Conservation (phyloP, 2,797 vertebrate species). For the Nannoperca obscura region DNA sequence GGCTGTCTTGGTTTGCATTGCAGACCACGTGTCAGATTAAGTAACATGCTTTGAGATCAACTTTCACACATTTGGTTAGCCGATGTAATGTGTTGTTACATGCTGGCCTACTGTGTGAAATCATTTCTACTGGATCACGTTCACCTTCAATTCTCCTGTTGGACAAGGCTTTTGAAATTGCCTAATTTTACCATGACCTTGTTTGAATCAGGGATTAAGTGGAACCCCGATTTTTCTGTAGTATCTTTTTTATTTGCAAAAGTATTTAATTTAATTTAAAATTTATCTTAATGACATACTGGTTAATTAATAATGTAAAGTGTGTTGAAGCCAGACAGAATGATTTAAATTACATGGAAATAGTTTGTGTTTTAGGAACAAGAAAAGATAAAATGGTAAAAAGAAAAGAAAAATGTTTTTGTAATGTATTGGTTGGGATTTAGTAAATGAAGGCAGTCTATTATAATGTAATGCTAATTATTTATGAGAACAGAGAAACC, state of each 20-base stretch:
- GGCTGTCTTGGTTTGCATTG: conserved; percentile 75
- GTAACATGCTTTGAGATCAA: conserved; percentile 73
- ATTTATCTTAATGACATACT: not conserved
- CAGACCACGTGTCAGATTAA: conserved; percentile 77
- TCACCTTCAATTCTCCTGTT: conserved; percentile 3
- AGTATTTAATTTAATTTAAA: not conserved
- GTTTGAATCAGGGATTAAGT: not conserved
- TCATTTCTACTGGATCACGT: not conserved
- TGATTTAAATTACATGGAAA: not conserved
- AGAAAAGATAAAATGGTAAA: not conserved
- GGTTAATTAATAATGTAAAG: not conserved
- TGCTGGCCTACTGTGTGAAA: conserved; percentile 8
- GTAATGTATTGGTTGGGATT: not conserved
- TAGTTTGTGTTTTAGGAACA: not conserved
- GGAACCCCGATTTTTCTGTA: not conserved
- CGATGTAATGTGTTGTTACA: conserved; percentile 14
- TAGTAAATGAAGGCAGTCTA: not conserved
- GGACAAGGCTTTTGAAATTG: not conserved
- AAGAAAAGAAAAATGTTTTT: not conserved
- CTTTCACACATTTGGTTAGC: conserved; percentile 56
- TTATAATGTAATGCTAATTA: not conserved
- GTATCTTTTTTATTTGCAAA: not conserved
- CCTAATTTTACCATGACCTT: conserved; percentile 5
- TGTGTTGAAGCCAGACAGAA: not conserved
- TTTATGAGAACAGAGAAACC: not conserved